phyloP scores from a whole-genome alignment of 2,888 invertebrate genomes.

The Leucozona laternaria region DNA sequence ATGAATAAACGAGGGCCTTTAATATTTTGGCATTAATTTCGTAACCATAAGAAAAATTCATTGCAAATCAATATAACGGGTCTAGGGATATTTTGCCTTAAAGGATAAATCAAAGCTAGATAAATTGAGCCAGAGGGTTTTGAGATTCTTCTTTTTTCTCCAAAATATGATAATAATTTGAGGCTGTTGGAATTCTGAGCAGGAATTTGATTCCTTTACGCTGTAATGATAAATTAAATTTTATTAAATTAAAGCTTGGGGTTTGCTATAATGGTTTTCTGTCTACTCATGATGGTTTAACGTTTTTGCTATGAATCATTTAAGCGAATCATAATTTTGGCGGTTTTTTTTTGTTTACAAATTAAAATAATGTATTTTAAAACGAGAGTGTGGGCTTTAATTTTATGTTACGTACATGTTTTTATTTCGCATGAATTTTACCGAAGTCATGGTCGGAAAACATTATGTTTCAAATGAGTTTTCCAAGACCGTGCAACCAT shows the following conservation, averaged over 20 bases:
- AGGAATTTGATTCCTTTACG: neutral
- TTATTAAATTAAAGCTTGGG: conserved; percentile 11
- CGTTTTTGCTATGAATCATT: neutral
- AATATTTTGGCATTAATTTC: conserved; percentile 39
- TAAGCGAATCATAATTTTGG: too few species aligned
- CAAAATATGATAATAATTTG: neutral
- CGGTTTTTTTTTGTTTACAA: too few species aligned
- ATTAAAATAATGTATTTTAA: too few species aligned
- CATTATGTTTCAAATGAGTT: too few species aligned
- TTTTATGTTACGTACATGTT: too few species aligned
- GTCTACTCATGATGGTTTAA: neutral
- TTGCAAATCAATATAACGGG: conserved; percentile 17
- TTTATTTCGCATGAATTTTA: too few species aligned
- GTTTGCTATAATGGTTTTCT: neutral
- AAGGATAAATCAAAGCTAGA: conserved; percentile 28
- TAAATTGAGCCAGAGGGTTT: conserved; percentile 3
- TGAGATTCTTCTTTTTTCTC: neutral
- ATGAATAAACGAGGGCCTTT: conserved; percentile 18
- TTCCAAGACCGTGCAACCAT: too few species aligned
- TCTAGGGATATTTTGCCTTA: neutral
- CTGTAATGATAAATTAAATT: neutral
- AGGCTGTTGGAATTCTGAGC: neutral
- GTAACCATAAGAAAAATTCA: conserved; percentile 1
- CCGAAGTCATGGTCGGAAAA: too few species aligned
- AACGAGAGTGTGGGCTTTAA: too few species aligned